A percentile compares a stretch with the other conserved stretches of the same genome.
Conservation (phyloP, 2,113 vertebrate genomes). For the Emydocephalus ijimae region DNA sequence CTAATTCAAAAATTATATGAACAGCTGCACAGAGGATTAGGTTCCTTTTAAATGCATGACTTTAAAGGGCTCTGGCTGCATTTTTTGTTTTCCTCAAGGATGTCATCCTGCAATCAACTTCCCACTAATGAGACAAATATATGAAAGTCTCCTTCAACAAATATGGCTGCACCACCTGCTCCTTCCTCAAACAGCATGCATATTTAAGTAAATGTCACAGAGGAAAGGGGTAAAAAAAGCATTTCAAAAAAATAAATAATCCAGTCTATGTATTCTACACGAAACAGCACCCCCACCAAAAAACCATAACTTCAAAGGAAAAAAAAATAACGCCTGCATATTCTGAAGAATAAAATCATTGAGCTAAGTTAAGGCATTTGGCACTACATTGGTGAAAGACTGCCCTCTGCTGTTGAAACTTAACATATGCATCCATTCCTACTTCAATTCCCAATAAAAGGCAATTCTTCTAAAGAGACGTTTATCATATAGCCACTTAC, state of each 20-base stretch:
- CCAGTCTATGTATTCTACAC: slow-evolving; percentile 20
- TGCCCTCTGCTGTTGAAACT: slow-evolving; percentile 48
- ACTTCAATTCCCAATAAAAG: neutral
- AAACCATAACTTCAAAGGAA: neutral
- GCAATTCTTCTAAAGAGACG: neutral
- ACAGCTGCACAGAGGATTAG: slow-evolving; percentile 15
- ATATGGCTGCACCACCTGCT: slow-evolving; percentile 21
- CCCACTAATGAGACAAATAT: slow-evolving; percentile 14
- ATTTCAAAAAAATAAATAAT: slow-evolving; percentile 15
- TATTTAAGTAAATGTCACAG: slow-evolving; percentile 28
- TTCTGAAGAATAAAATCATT: neutral
- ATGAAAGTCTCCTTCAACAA: slow-evolving; percentile 40
- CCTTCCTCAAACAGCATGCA: slow-evolving; percentile 9
- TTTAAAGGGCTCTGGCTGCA: neutral
- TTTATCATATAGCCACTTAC: neutral
- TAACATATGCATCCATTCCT: neutral
- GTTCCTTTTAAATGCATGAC: neutral
- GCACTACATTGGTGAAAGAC: slow-evolving; percentile 26
- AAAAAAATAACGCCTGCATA: neutral
- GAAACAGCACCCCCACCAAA: slow-evolving; percentile 17
- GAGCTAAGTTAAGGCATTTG: slow-evolving; percentile 2
- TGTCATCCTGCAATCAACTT: slow-evolving; percentile 10
- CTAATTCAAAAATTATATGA: slow-evolving; percentile 29
- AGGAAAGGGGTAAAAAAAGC: slow-evolving; percentile 3
- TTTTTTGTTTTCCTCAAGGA: slow-evolving; percentile 28